phyloP scores from a whole-genome alignment of 2,797 vertebrate species.

The Cheirogaleus major region DNA sequence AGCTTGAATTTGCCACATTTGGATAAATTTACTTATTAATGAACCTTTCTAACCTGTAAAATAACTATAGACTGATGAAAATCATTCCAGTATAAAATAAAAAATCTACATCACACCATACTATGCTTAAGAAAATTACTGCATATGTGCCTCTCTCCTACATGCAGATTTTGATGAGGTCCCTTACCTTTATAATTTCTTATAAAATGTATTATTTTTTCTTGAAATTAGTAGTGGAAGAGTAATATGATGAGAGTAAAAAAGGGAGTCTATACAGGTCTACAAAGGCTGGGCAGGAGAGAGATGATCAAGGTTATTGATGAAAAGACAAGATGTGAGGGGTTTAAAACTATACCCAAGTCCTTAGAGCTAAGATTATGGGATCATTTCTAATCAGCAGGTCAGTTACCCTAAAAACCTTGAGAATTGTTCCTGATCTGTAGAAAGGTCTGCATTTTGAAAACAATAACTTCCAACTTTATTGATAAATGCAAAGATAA shows the following conservation, averaged over 20 bases:
- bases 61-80: background rate
- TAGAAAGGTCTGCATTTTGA: background rate
- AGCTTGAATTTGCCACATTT: background rate
- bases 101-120: background rate
- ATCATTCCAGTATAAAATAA: background rate
- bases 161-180: background rate
- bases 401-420: background rate
- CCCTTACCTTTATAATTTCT: background rate
- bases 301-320: background rate
- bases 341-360: background rate
- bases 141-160: background rate
- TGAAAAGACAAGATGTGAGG: background rate
- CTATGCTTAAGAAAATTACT: background rate
- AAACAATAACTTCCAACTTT: background rate
- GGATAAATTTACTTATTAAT: background rate
- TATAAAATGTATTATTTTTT: background rate
- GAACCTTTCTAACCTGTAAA: conserved; percentile 6
- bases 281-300: background rate
- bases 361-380: background rate
- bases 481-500: background rate
- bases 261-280: background rate
- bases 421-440: background rate
- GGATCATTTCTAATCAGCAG: background rate
- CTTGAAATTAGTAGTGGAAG: background rate
- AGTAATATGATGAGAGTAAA: background rate